Conservation (phyloP, 2,113 vertebrate species). For the Clinocottus analis region DNA sequence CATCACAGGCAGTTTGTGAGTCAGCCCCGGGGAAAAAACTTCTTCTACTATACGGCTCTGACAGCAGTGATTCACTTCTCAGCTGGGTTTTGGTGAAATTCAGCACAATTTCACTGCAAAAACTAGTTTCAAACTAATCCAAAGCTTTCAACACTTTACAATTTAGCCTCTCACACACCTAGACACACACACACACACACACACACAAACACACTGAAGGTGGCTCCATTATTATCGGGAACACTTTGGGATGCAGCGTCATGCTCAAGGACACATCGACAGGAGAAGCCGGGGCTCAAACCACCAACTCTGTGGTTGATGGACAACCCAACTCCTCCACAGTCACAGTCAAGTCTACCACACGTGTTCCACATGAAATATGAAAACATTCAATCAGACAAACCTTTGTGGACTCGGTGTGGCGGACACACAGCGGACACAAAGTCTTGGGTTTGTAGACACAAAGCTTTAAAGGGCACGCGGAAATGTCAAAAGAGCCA, state of each 20-base stretch:
- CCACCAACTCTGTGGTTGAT: background rate
- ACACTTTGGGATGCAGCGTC: background rate
- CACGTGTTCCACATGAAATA: background rate
- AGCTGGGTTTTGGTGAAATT: background rate
- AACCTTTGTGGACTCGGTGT: background rate
- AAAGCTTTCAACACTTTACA: background rate
- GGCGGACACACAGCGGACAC: background rate
- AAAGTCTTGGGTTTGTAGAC: background rate
- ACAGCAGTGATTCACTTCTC: background rate
- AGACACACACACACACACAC: background rate
- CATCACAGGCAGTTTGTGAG: background rate
- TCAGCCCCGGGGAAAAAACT: background rate
- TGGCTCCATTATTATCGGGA: background rate
- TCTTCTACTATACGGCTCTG: background rate
- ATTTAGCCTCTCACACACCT: background rate
- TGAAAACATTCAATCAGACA: constrained; percentile 5
- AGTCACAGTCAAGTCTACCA: too few species aligned
- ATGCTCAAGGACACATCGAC: background rate
- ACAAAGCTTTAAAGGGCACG: background rate
- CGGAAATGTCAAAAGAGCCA: constrained; percentile 5
- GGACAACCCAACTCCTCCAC: background rate
- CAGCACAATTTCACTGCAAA: background rate
- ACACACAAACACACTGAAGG: too few species aligned
- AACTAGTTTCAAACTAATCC: background rate
- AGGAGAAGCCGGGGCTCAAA: background rate